These are phyloP conservation scores for Ianthella basta DNA, from an alignment of 37 sponge, comb jelly and placozoan genomes.

Conservation along the genomic window DNA sequence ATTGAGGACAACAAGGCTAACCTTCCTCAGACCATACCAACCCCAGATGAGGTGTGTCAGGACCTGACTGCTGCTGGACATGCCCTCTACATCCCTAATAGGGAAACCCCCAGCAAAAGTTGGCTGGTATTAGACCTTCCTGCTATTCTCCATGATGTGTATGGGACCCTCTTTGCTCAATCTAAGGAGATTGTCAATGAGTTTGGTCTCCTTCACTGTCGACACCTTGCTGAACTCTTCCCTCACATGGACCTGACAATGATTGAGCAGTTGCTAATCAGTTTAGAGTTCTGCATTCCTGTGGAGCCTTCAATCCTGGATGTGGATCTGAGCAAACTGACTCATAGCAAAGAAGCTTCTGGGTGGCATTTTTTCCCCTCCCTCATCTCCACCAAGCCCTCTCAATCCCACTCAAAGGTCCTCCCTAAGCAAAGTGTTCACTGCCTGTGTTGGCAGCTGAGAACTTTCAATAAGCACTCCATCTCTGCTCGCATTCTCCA, in stretches of 20 bases:
- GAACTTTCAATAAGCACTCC: too few relatives aligned
- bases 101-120: not conserved
- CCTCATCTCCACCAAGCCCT: too few relatives aligned
- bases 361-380: too few relatives aligned
- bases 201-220: conserved; percentile 23
- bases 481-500: too few relatives aligned
- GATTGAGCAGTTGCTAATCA: not conserved
- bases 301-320: conserved; percentile 14
- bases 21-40: not conserved
- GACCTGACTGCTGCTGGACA: not conserved
- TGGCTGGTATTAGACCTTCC: conserved; percentile 12
- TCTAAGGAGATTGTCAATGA: conserved; percentile 13
- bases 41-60: not conserved
- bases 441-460: too few relatives aligned
- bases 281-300: conserved; percentile 2
- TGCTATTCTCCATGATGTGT: not conserved
- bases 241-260: not conserved
- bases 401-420: too few relatives aligned
- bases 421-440: too few relatives aligned
- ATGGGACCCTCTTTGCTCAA: not conserved
- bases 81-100: not conserved
- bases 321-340: not conserved
- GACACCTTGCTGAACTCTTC: not conserved
- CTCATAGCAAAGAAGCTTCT: not conserved
- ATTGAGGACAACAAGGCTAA: not conserved